phyloP scores from a whole-genome alignment of 1,140 invertebrate species.

The Drosophila busckii region DNA sequence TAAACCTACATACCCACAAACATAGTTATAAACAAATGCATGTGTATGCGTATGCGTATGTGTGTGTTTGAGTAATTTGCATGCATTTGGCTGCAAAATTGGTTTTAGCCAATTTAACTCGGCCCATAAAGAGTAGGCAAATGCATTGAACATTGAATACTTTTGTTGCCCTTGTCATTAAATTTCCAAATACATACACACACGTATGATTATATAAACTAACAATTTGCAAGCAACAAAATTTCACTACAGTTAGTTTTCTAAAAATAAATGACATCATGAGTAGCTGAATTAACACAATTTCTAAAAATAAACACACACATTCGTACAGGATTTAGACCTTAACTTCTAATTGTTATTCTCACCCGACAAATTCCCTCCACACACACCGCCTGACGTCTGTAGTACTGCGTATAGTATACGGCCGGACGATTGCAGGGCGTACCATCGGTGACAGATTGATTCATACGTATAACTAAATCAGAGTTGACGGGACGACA shows the following conservation, averaged over 20 bases:
- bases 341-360: conserved; percentile 10
- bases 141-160: conserved; percentile 36
- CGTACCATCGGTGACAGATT: conserved; percentile 90
- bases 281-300: too few relatives aligned
- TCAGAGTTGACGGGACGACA: conserved; percentile 88
- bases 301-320: too few relatives aligned
- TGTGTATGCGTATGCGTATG: background rate
- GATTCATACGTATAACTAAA: conserved; percentile 91
- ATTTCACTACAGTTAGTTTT: too few relatives aligned
- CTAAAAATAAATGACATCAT: too few relatives aligned
- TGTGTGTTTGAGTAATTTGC: conserved; percentile 33
- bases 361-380: conserved; percentile 90
- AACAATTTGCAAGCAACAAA: too few relatives aligned
- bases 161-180: conserved; percentile 31
- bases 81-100: conserved; percentile 38
- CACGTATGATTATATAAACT: conserved; percentile 2
- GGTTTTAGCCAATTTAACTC: conserved; percentile 36
- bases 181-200: conserved; percentile 8
- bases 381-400: conserved; percentile 86
- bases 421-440: conserved; percentile 83
- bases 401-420: conserved; percentile 76
- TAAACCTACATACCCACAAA: conserved; percentile 10
- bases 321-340: too few relatives aligned
- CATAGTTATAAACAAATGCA: conserved; percentile 2
- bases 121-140: conserved; percentile 32